phyloP scores from a whole-genome alignment of 2,797 vertebrate genomes.

The Centroberyx gerrardi region DNA sequence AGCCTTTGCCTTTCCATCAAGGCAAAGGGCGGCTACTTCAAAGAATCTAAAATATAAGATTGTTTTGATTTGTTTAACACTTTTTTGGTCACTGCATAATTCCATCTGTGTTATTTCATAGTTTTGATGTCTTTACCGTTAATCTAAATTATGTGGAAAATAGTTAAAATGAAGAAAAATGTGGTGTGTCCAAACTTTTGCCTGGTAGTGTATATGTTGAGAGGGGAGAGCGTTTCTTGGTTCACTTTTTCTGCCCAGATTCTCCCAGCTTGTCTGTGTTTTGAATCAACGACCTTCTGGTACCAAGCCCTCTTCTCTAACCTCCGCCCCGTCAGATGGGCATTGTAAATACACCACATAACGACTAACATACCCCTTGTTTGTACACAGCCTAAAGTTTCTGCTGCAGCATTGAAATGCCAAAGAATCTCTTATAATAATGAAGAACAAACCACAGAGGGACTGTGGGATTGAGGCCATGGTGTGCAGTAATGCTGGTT shows the following conservation, averaged over 20 bases:
- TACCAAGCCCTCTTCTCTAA: neutral
- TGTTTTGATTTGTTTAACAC: too few relatives aligned
- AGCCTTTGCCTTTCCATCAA: too few relatives aligned
- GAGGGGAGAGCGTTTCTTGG: neutral
- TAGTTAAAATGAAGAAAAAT: too few relatives aligned
- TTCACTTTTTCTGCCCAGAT: neutral
- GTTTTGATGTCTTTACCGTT: too few relatives aligned
- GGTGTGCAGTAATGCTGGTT: neutral
- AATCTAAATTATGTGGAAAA: too few relatives aligned
- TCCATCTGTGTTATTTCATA: too few relatives aligned
- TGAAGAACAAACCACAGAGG: neutral
- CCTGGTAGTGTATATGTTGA: neutral
- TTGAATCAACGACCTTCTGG: neutral
- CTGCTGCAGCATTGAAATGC: conserved; percentile 14
- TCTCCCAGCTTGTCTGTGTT: conserved; percentile 2
- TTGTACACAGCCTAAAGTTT: conserved; percentile 15
- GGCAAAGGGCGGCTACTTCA: too few relatives aligned
- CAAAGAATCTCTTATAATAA: conserved; percentile 27
- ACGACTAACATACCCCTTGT: neutral
- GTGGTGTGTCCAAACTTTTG: too few relatives aligned
- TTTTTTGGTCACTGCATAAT: too few relatives aligned
- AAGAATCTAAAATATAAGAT: too few relatives aligned
- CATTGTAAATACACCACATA: conserved; percentile 5
- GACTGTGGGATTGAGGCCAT: conserved; percentile 12
- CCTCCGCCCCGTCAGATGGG: conserved; percentile 2